Evolutionary conservation across 1,140 invertebrate species (phyloP).

Genomic region (Macrobrachium nipponense): DNA sequence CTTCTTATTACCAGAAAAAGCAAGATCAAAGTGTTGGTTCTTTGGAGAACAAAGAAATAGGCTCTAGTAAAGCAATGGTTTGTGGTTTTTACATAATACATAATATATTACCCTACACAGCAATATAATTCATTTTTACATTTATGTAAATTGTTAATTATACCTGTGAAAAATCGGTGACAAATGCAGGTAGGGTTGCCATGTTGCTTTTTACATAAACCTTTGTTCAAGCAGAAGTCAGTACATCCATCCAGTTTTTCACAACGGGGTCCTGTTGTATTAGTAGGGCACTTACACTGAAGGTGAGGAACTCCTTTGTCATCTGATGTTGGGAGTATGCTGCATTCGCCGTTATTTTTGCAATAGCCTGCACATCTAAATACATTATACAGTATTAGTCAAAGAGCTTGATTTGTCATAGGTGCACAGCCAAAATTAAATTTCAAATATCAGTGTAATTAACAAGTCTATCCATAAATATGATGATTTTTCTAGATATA

Average conservation of each 20-base stretch:
- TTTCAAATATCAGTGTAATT: too few species aligned
- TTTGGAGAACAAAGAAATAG: too few species aligned
- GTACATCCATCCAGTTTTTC: conserved; percentile 73
- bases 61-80: too few species aligned
- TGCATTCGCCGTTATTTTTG: conserved; percentile 75
- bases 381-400: background rate
- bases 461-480: too few species aligned
- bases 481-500: too few species aligned
- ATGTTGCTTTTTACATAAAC: conserved; percentile 70
- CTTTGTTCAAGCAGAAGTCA: conserved; percentile 74
- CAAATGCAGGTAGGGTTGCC: conserved; percentile 69
- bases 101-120: too few species aligned
- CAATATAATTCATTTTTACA: too few species aligned
- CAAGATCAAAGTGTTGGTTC: too few species aligned
- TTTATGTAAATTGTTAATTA: conserved; percentile 14
- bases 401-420: conserved; percentile 2
- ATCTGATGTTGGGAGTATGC: conserved; percentile 66
- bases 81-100: too few species aligned
- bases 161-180: conserved; percentile 69
- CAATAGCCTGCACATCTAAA: conserved; percentile 75
- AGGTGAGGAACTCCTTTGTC: conserved; percentile 40
- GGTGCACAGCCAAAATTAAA: background rate
- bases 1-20: too few species aligned
- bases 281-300: conserved; percentile 75
- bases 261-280: conserved; percentile 78